Conservation (phyloP, 2,113 vertebrate genomes). For the Lethenteron camtschaticum region DNA sequence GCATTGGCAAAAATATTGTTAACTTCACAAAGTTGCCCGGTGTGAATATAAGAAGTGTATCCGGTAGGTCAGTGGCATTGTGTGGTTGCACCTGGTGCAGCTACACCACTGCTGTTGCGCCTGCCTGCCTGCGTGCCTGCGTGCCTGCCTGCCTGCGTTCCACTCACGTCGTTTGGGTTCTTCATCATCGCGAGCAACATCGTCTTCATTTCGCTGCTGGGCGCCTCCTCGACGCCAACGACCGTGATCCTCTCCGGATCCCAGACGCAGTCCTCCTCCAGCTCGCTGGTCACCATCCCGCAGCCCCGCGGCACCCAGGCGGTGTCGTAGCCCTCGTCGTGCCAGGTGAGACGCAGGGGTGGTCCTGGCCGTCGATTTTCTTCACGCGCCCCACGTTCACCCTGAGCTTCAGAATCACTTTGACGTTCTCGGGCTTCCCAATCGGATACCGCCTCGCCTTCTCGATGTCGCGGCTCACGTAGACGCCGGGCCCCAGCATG, state of each 20-base stretch:
- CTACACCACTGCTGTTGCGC: too few relatives aligned
- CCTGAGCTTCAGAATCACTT: conserved; percentile 8
- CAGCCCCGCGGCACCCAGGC: conserved; percentile 8
- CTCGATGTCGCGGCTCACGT: conserved; percentile 6
- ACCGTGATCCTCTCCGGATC: conserved; percentile 10
- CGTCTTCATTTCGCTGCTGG: too few relatives aligned
- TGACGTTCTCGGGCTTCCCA: not conserved
- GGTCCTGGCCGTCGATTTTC: conserved; percentile 6
- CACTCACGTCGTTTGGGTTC: too few relatives aligned
- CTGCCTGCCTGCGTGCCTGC: too few relatives aligned
- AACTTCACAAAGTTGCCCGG: too few relatives aligned
- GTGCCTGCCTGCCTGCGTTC: too few relatives aligned
- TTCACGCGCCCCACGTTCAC: conserved; percentile 9
- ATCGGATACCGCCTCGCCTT: conserved; percentile 8
- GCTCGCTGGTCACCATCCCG: conserved; percentile 7
- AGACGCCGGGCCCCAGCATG: conserved; percentile 10
- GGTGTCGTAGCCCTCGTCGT: conserved; percentile 9
- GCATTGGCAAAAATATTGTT: too few relatives aligned
- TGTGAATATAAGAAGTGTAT: too few relatives aligned
- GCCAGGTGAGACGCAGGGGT: conserved; percentile 9
- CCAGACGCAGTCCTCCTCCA: conserved; percentile 12
- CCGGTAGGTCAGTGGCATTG: too few relatives aligned
- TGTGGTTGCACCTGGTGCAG: too few relatives aligned
- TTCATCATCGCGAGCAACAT: too few relatives aligned
- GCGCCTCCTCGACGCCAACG: not conserved